These are phyloP conservation scores for Galaxea fascicularis DNA, from an alignment of 92 coral and sea anemone species.

Conservation along the genomic window DNA sequence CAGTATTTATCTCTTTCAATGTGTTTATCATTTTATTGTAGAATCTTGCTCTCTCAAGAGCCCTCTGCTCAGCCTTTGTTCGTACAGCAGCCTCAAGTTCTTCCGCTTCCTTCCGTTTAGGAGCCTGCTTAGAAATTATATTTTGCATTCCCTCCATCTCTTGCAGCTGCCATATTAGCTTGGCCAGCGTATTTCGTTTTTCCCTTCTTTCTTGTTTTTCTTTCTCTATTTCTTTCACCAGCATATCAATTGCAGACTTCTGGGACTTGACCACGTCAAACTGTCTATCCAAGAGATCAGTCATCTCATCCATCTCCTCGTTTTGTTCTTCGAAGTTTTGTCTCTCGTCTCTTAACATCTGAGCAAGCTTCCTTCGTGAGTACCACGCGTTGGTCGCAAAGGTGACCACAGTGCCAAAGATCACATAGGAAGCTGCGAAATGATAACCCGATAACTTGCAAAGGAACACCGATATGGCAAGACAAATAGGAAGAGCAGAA, in stretches of 20 bases:
- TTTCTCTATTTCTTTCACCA: conserved; percentile 83
- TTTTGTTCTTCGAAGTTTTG: conserved; percentile 71
- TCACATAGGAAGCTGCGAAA: conserved; percentile 55
- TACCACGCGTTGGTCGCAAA: conserved; percentile 74
- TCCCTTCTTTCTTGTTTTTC: conserved; percentile 80
- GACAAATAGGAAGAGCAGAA: conserved; percentile 70
- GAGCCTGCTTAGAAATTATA: conserved; percentile 66
- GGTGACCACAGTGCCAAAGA: conserved; percentile 35
- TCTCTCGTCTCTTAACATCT: conserved; percentile 72
- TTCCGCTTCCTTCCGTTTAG: conserved; percentile 27
- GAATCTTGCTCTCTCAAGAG: conserved; percentile 68
- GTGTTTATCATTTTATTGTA: conserved; percentile 69
- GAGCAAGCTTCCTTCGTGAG: conserved; percentile 58
- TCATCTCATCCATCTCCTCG: conserved; percentile 83
- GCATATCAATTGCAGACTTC: conserved; percentile 83
- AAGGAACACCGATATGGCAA: conserved; percentile 62
- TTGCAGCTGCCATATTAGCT: conserved; percentile 80
- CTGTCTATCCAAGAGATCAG: conserved; percentile 80
- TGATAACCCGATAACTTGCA: conserved; percentile 65
- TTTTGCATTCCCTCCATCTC: conserved; percentile 87
- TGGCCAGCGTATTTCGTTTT: conserved; percentile 78
- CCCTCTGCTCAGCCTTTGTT: conserved; percentile 72
- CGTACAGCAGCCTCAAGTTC: conserved; percentile 64
- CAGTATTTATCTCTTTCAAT: conserved; percentile 69
- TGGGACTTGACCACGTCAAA: conserved; percentile 86